A percentile compares a stretch with the other conserved stretches of the same genome.
These are phyloP conservation scores for Agrochola circellaris DNA, from an alignment of 2,888 invertebrate genomes.

Conservation along the genomic window DNA sequence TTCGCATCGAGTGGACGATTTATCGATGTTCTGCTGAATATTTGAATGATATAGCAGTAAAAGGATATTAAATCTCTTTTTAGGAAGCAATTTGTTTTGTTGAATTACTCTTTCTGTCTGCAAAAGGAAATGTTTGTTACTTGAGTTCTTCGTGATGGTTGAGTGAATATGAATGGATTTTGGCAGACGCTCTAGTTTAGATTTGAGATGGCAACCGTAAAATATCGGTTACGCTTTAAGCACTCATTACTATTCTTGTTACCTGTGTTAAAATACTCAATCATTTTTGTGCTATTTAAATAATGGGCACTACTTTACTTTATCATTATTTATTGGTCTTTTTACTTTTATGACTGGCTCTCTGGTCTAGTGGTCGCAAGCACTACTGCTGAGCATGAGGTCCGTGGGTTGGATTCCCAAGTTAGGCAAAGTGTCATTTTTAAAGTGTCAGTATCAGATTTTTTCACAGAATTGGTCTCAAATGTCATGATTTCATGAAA, in stretches of 20 bases:
- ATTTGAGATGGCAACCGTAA: slow-evolving; percentile 31
- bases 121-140: slow-evolving; percentile 43
- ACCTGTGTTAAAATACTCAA: slow-evolving; percentile 7
- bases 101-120: slow-evolving; percentile 45
- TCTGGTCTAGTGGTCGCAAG: too few species aligned
- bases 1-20: slow-evolving; percentile 43
- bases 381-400: too few species aligned
- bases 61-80: slow-evolving; percentile 56
- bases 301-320: not conserved
- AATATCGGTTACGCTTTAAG: slow-evolving; percentile 28
- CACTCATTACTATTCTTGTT: slow-evolving; percentile 31
- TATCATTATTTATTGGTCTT: not conserved
- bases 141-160: slow-evolving; percentile 21
- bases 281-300: not conserved
- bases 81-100: slow-evolving; percentile 54
- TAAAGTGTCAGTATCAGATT: too few species aligned
- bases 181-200: slow-evolving; percentile 34
- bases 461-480: too few species aligned
- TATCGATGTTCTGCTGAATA: slow-evolving; percentile 38
- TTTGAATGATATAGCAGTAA: slow-evolving; percentile 45
- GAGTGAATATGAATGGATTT: slow-evolving; percentile 42
- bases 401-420: too few species aligned
- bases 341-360: too few species aligned
- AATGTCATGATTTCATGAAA: too few species aligned
- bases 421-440: too few species aligned